A percentile compares a stretch with the other conserved stretches of the same genome.
These are phyloP conservation scores for Trichogramma pretiosum DNA, from an alignment of 1,140 invertebrate species.

Conservation along the genomic window DNA sequence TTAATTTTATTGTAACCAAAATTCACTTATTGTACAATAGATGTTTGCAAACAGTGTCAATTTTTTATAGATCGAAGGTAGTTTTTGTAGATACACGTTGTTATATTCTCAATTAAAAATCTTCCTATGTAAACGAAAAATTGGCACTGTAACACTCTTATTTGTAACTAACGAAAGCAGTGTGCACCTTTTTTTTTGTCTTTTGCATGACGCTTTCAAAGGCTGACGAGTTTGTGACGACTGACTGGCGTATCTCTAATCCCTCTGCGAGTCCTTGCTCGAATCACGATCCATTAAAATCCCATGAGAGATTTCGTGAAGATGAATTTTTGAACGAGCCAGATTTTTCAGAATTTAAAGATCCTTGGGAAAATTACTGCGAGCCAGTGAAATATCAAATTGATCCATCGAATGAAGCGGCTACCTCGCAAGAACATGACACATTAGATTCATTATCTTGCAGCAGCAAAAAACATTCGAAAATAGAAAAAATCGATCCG, in stretches of 20 bases:
- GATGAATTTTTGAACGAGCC: conserved; percentile 3
- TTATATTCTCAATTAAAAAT: too few species aligned
- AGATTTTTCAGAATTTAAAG: conserved; percentile 46
- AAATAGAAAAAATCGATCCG: too few species aligned
- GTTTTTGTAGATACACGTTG: too few species aligned
- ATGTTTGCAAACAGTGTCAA: too few species aligned
- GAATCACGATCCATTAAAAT: conserved; percentile 5
- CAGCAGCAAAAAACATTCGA: too few species aligned
- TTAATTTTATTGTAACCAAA: too few species aligned
- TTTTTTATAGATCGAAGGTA: too few species aligned
- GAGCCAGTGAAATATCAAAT: not conserved
- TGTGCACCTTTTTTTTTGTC: conserved; percentile 39
- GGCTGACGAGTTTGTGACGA: conserved; percentile 39
- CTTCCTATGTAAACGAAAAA: conserved; percentile 22
- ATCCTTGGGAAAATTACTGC: conserved; percentile 48
- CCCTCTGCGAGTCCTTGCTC: too few species aligned
- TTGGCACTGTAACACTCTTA: conserved; percentile 29
- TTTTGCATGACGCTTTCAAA: conserved; percentile 42
- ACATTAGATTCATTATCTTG: too few species aligned
- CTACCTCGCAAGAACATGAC: too few species aligned
- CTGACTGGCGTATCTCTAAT: conserved; percentile 38
- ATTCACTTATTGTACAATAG: too few species aligned
- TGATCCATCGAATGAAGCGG: too few species aligned
- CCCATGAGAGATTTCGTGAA: not conserved
- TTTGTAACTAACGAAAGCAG: conserved; percentile 35